Conservation (phyloP, 2,888 invertebrate genomes). For the Amphimallon solstitiale region DNA sequence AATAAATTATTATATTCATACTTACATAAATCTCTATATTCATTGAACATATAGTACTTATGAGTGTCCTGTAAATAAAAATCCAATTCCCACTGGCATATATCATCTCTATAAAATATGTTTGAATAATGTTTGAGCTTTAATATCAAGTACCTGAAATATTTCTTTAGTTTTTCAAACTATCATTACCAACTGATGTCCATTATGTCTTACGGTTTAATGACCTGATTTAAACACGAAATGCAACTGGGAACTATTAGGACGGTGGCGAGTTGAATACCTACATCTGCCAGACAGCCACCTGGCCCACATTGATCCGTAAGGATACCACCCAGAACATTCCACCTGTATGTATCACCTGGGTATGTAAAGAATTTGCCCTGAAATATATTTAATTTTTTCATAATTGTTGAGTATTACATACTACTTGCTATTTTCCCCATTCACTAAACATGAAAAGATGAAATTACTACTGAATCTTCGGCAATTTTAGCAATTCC, state of each 20-base stretch:
- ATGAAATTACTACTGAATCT: no score
- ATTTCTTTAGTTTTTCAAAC: neutral
- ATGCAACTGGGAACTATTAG: conserved; percentile 67
- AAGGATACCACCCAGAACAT: conserved; percentile 44
- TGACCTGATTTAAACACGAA: conserved; percentile 64
- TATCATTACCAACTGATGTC: neutral
- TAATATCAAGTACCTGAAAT: neutral
- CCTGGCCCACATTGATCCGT: conserved; percentile 61
- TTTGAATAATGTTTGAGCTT: neutral
- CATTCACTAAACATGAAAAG: no score
- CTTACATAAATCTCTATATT: conserved; percentile 45
- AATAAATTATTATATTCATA: no score
- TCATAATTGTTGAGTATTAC: neutral
- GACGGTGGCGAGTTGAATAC: conserved; percentile 66
- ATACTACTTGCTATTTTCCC: no score
- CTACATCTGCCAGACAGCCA: conserved; percentile 67
- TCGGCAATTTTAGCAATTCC: neutral
- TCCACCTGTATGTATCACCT: conserved; percentile 50
- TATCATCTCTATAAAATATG: neutral
- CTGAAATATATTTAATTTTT: conserved; percentile 45
- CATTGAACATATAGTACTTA: conserved; percentile 44
- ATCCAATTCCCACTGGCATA: conserved; percentile 53
- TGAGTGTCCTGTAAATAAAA: conserved; percentile 45
- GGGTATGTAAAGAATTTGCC: conserved; percentile 60
- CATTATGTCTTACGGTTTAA: conserved; percentile 63